Evolutionary conservation across 1,140 invertebrate genomes (phyloP).

Genomic region (Gonioctena quinquepunctata): DNA sequence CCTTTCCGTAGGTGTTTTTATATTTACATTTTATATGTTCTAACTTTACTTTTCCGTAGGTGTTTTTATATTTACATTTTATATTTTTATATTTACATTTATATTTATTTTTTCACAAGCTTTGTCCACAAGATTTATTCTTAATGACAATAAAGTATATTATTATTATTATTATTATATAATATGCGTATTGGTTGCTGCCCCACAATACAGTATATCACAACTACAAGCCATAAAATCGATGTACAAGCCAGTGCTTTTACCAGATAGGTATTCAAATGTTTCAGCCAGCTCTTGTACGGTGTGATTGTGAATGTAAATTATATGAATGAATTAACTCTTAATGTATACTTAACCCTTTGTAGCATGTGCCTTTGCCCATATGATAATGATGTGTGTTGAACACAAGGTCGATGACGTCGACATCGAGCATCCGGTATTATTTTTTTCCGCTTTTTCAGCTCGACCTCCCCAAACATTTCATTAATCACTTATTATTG

Average conservation of each 20-base stretch:
- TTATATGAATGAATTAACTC: neutral
- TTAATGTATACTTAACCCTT: neutral
- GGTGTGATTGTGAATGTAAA: neutral
- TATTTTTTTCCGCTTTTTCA: neutral
- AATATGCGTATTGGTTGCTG: no score
- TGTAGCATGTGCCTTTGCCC: neutral
- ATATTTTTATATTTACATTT: no score
- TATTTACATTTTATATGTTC: no score
- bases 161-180: no score
- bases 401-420: neutral
- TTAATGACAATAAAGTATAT: no score
- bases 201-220: no score
- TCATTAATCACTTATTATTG: neutral
- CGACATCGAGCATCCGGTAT: neutral
- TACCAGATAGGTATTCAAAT: neutral
- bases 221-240: no score
- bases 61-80: no score
- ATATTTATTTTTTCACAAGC: no score
- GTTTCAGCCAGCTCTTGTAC: neutral
- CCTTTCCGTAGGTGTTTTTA: no score
- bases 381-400: neutral
- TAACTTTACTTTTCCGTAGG: no score
- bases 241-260: neutral
- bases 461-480: neutral
- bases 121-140: no score